Percentiles rank a stretch among this genome's conserved stretches.
Conservation (phyloP, 2,797 vertebrate species). For the Huso huso region DNA sequence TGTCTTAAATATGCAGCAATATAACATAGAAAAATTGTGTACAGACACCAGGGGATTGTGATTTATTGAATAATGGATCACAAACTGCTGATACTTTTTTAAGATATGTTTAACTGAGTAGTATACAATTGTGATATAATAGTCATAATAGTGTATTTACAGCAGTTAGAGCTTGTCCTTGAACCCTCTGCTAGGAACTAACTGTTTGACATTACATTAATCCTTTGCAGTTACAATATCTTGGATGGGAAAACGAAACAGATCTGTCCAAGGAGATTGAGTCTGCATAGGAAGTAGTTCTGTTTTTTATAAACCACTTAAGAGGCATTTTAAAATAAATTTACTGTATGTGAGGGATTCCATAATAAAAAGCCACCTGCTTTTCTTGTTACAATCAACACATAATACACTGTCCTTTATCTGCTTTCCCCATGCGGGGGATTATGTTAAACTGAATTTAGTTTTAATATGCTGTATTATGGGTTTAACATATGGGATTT, state of each 20-base stretch:
- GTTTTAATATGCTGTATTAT: constrained; percentile 6
- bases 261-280: constrained; percentile 35
- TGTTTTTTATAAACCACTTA: constrained; percentile 41
- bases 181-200: too few relatives aligned
- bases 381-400: constrained; percentile 41
- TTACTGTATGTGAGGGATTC: constrained; percentile 39
- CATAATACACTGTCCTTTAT: constrained; percentile 10
- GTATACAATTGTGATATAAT: too few relatives aligned
- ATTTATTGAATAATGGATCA: too few relatives aligned
- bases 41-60: too few relatives aligned
- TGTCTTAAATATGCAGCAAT: too few relatives aligned
- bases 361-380: constrained; percentile 43
- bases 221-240: constrained; percentile 28
- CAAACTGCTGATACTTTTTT: too few relatives aligned
- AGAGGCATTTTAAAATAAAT: constrained; percentile 33
- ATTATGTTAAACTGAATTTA: constrained; percentile 1
- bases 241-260: neutral
- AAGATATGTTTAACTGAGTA: too few relatives aligned
- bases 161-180: too few relatives aligned
- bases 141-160: too few relatives aligned
- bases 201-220: too few relatives aligned
- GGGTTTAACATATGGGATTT: neutral
- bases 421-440: constrained; percentile 1
- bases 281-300: constrained; percentile 38
- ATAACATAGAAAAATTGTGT: too few relatives aligned